Evolutionary conservation across 64 coral and sea anemone species (phyloP), one percentile per base, ranked within the genome.

Genomic region (Montipora sp.): DNA sequence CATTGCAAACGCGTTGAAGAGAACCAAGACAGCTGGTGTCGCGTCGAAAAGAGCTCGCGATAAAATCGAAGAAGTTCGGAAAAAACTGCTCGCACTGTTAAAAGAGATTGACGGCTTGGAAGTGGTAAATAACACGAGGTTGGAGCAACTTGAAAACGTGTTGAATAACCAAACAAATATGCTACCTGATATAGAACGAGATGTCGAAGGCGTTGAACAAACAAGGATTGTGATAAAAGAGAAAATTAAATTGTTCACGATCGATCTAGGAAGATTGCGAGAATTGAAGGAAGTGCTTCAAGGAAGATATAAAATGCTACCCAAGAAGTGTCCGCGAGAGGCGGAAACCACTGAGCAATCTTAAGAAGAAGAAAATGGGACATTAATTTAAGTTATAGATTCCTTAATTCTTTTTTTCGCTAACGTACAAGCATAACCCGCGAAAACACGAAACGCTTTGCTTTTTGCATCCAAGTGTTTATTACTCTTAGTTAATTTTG

Each of bases 51-150:
- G 44, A 70, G 91, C 91, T 19, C 82, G 91, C 0, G 83, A 44
- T 7, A 93, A 93, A 76, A 93, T 93, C 47, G 22, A 88, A 49
- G 91, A 93, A 19, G 91, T 93, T 68, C 75, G 71, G 12, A 48
- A 73, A 11, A 93, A 80, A 73, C 48, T 93, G 5, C 27, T 47
- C 2, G 83, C 75, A 51, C 45, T 93, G 6, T 27, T 93, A 58
- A 80, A 87, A 53, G 91, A 87, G 77, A 87, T 93, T n/a, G 83
- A 93, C 7, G 51, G 11, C 7, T 24, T 93, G 14, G 91, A 49
- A 47, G 67, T 47, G 2, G 83, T 88, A 2, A 79, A 93, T 76
- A 72, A 3, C 46, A 71, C 51, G 43, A 68, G 77, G 48, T 16
- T 93, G 14, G 44, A 88, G 63, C 43, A 72, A 5, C 60, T 93